These are phyloP conservation scores for Stenodema calcarata DNA, from an alignment of 2,888 invertebrate genomes.

Conservation along the genomic window DNA sequence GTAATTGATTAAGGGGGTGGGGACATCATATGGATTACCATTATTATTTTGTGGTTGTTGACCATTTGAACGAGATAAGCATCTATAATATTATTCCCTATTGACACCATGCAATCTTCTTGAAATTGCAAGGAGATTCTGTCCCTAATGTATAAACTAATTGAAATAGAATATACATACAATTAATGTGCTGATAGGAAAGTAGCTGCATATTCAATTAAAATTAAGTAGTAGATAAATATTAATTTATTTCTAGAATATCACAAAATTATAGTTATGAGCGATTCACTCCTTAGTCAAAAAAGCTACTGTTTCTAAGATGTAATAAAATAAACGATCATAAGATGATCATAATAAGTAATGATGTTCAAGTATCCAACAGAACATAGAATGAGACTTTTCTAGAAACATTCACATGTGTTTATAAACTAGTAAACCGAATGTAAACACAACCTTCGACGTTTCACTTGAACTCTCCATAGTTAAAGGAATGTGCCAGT, in stretches of 20 bases:
- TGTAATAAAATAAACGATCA: not conserved
- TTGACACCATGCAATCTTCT: too few relatives aligned
- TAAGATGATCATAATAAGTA: not conserved
- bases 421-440: not conserved
- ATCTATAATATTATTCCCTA: too few relatives aligned
- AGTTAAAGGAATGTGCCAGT: not conserved
- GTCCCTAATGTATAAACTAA: too few relatives aligned
- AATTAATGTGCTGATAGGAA: not conserved
- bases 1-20: too few relatives aligned
- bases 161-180: too few relatives aligned
- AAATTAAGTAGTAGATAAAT: not conserved
- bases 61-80: too few relatives aligned
- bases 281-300: not conserved
- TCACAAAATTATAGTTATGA: not conserved
- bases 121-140: too few relatives aligned
- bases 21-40: too few relatives aligned
- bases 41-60: too few relatives aligned
- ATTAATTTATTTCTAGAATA: not conserved
- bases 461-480: not conserved
- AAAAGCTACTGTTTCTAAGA: not conserved
- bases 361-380: too few relatives aligned
- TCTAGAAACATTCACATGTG: too few relatives aligned
- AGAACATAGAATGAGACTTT: too few relatives aligned
- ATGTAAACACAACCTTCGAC: not conserved
- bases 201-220: not conserved